Base-by-base conservation (phyloP, 1,140 invertebrate species). In the Drosophila erecta region DNA sequence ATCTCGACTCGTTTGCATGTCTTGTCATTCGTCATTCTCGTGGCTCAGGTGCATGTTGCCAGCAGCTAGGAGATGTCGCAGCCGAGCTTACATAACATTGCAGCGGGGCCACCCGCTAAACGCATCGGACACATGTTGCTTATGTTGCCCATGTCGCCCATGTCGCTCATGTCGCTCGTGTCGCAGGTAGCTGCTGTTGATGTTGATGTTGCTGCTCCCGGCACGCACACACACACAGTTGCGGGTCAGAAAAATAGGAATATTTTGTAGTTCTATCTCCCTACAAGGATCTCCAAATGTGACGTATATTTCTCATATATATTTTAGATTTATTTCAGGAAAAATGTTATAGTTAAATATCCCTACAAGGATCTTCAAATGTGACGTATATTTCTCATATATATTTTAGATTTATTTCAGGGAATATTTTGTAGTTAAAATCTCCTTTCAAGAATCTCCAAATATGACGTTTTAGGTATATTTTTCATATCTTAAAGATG, bases 31-130 rank as follows among this genome's bases (percentile, higher is more conserved):
- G 83, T 85, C 83, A 85, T 85, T 85, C 73, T 70, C 56, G 11
- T 50, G 54, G 67, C 66, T 76, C 79, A 77, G 79, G 60, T 80
- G 72, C 64, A 87, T 70, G 67, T 69, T 76, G 81, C 85, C 86
- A 81, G 86, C 86, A 90, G 85, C 86, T 66, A 90, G 75, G 80
- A 86, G 75, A 90, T 90, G 86, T 90, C 86, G 80, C 80, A 73
- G 41, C 40, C 49, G 56, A 60, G 61, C 61, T 64, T 64, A 58
- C 61, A 64, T 61, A 64, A 64, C 61, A 73, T 62, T 53, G 69
- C 60, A 60, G 79, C 30, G 38, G 79, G 62, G 55, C 81, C 83
- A 87, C 83, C 83, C 83, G 83, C 83, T 89, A 86, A 78, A 67
- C 47, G 35, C 73, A 38, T 30, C 17, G 57, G 83, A 89, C 83